phyloP scores from a whole-genome alignment of 2,888 invertebrate genomes.

The Gryllus longicercus region DNA sequence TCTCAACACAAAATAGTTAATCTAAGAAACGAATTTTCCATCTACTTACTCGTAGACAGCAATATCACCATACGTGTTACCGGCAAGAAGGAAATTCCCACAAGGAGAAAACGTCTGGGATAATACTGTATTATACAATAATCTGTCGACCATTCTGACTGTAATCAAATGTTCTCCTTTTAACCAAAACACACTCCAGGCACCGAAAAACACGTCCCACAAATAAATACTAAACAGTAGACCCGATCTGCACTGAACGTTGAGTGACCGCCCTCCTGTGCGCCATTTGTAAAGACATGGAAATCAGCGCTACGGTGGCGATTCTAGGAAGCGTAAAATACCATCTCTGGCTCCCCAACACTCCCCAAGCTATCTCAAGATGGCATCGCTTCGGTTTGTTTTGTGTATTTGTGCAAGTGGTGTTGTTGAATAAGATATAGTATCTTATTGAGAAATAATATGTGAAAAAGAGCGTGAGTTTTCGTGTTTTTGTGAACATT shows the following conservation, averaged over 20 bases:
- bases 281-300: too few species aligned
- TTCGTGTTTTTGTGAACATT: too few species aligned
- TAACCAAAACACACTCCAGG: not conserved
- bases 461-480: too few species aligned
- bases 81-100: conserved; percentile 75
- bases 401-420: conserved; percentile 2
- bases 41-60: conserved; percentile 74
- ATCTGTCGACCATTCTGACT: conserved; percentile 48
- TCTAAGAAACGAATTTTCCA: not conserved
- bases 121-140: conserved; percentile 75
- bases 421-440: not conserved
- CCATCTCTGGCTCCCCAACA: too few species aligned
- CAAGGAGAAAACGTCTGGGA: conserved; percentile 80
- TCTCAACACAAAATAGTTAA: not conserved
- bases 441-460: too few species aligned
- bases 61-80: conserved; percentile 80
- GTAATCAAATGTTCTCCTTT: conserved; percentile 36
- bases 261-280: too few species aligned
- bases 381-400: conserved; percentile 1
- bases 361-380: not conserved
- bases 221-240: not conserved
- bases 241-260: too few species aligned
- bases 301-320: too few species aligned
- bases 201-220: not conserved
- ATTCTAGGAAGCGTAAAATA: too few species aligned